Conservation (phyloP, 2,113 vertebrate species). For the Rhabdornis inornatus region DNA sequence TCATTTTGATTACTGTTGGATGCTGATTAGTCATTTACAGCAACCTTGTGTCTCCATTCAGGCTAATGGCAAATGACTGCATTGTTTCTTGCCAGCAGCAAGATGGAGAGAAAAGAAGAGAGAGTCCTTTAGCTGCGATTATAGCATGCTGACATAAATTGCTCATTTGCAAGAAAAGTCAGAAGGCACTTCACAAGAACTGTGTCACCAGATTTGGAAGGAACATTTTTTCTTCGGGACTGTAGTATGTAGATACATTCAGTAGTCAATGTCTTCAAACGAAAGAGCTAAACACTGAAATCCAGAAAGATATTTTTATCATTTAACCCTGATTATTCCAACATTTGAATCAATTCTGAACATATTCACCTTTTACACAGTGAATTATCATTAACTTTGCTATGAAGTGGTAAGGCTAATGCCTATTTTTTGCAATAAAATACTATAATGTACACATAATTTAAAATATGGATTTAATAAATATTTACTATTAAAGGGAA, state of each 20-base stretch:
- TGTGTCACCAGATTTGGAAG: neutral
- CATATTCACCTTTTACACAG: neutral
- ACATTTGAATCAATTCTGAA: neutral
- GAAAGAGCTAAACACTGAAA: neutral
- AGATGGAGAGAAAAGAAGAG: neutral
- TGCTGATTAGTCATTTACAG: constrained; percentile 7
- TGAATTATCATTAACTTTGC: neutral
- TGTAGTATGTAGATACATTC: neutral
- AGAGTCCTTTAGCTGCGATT: neutral
- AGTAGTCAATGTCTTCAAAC: neutral
- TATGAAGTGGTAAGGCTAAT: neutral
- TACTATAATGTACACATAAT: accelerated
- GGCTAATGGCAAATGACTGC: neutral
- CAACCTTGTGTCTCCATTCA: neutral
- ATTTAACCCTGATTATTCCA: neutral
- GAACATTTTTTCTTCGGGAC: neutral
- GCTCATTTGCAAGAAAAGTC: neutral
- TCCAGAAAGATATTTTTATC: neutral
- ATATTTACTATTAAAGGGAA: neutral
- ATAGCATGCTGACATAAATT: neutral
- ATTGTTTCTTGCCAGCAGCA: neutral
- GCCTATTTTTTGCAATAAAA: neutral
- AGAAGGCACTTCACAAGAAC: neutral
- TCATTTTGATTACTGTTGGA: neutral
- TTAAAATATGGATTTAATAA: neutral